phyloP scores from a whole-genome alignment of 2,113 vertebrate species.

The Mystacornis crossleyi region DNA sequence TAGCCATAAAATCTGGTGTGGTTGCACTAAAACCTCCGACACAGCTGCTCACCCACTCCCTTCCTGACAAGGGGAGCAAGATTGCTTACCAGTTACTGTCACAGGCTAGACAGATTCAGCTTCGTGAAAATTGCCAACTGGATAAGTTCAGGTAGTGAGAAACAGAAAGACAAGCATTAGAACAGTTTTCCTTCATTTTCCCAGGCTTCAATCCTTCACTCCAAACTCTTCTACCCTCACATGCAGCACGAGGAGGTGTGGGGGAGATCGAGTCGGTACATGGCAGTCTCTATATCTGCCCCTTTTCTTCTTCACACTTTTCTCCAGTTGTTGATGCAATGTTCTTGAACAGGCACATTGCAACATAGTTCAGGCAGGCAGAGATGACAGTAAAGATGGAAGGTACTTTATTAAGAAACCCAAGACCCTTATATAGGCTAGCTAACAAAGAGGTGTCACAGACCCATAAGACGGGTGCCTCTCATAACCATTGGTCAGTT shows the following conservation, averaged over 20 bases:
- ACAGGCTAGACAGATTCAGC: background rate
- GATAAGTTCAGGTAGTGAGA: background rate
- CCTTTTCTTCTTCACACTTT: background rate
- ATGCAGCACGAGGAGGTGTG: accelerated
- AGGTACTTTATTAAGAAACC: too few species aligned
- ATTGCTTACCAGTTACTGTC: background rate
- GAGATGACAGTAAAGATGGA: too few species aligned
- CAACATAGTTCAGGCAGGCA: too few species aligned
- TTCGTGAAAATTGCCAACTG: background rate
- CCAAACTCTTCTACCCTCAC: accelerated
- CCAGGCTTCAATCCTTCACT: background rate
- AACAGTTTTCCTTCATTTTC: background rate
- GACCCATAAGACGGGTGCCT: too few species aligned
- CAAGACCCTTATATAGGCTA: too few species aligned
- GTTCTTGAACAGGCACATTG: too few species aligned
- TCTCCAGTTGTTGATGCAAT: too few species aligned
- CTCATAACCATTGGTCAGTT: too few species aligned
- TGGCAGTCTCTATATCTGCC: background rate
- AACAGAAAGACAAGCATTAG: background rate
- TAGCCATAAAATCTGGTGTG: background rate
- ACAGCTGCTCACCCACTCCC: background rate
- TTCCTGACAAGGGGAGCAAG: background rate
- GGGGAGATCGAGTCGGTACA: background rate
- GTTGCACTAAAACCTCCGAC: background rate
- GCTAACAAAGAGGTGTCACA: too few species aligned